A percentile compares a stretch with the other conserved stretches of the same genome.
These are phyloP conservation scores for Manacus vitellinus DNA, from an alignment of 2,113 vertebrate species.

Conservation along the genomic window DNA sequence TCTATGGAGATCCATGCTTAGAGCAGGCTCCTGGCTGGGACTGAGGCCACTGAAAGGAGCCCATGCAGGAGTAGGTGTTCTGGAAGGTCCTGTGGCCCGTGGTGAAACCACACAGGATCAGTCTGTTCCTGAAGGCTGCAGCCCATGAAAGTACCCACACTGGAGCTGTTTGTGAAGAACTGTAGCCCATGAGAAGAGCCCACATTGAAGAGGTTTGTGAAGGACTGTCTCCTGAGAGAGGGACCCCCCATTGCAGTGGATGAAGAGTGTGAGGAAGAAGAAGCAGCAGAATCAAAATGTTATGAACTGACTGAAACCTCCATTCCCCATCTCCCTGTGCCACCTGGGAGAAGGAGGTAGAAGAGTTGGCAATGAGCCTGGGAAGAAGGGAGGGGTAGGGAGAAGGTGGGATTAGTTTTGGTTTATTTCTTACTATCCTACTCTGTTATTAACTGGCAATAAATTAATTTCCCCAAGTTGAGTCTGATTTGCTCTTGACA, in stretches of 20 bases:
- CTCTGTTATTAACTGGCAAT: not conserved
- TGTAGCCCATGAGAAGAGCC: not conserved
- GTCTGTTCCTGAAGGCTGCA: not conserved
- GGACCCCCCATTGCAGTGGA: not conserved
- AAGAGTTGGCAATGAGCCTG: not conserved
- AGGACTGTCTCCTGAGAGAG: not conserved
- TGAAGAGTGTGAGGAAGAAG: not conserved
- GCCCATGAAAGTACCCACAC: not conserved
- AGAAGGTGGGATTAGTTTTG: not conserved
- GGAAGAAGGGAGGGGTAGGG: not conserved
- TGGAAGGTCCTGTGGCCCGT: not conserved
- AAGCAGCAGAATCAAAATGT: not conserved
- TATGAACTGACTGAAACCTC: fast-evolving
- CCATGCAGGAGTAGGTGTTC: not conserved
- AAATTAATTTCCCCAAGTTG: not conserved
- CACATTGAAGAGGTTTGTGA: not conserved
- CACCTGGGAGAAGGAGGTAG: not conserved
- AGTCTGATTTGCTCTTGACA: not conserved
- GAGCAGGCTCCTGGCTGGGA: not conserved
- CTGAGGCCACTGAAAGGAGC: not conserved
- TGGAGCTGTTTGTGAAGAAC: not conserved
- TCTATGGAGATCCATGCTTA: too few species aligned
- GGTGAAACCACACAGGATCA: not conserved
- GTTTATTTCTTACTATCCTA: not conserved
- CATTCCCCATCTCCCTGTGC: not conserved